A percentile compares a stretch with the other conserved stretches of the same genome.
Evolutionary conservation across 2,797 vertebrate species (phyloP).

Genomic region (Parauchenoglanis punctatus): DNA sequence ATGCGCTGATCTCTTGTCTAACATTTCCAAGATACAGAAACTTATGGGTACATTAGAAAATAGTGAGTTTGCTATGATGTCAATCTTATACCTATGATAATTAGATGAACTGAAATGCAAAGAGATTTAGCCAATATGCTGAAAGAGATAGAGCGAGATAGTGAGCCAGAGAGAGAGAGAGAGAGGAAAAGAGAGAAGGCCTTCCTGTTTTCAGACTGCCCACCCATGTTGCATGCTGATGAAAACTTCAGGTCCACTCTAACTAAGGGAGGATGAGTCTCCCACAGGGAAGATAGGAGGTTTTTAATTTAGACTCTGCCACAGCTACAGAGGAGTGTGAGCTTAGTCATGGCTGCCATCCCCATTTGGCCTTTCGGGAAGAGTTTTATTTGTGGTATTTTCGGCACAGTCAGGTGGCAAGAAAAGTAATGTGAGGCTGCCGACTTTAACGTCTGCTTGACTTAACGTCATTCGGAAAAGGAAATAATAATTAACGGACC

Average conservation of each 20-base stretch:
- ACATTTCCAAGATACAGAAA: neutral
- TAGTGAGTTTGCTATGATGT: neutral
- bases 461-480: constrained; percentile 51
- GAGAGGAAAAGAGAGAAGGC: neutral
- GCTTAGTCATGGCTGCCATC: constrained; percentile 71
- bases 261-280: constrained; percentile 67
- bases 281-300: constrained; percentile 62
- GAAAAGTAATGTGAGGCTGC: constrained; percentile 46
- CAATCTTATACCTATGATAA: neutral
- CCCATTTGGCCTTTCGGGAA: constrained; percentile 62
- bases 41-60: neutral
- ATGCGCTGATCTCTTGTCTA: neutral
- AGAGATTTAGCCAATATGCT: neutral
- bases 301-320: constrained; percentile 68
- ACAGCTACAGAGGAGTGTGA: constrained; percentile 62
- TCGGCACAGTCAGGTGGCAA: constrained; percentile 46
- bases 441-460: constrained; percentile 51
- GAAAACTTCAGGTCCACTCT: constrained; percentile 65
- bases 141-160: neutral
- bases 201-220: constrained; percentile 48
- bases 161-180: neutral
- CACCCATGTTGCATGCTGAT: constrained; percentile 68
- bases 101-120: constrained; percentile 12
- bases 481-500: constrained; percentile 26
- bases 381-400: constrained; percentile 64